These are phyloP conservation scores for Halcyon badia DNA, from an alignment of 2,797 vertebrate genomes.

Conservation along the genomic window DNA sequence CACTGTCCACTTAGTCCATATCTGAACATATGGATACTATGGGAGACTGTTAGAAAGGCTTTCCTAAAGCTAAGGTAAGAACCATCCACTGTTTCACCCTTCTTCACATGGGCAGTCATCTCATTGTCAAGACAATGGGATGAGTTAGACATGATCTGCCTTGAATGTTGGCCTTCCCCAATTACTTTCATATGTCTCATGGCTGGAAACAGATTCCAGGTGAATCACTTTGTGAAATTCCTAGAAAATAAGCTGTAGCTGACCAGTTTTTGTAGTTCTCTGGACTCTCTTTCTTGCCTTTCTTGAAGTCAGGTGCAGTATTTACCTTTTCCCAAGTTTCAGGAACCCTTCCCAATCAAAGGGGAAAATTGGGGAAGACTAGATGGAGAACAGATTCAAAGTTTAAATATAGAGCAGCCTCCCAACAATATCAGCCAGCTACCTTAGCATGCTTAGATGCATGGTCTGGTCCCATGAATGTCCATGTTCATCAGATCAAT, in stretches of 20 bases:
- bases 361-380: not conserved
- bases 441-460: not conserved
- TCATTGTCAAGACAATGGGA: not conserved
- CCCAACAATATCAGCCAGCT: not conserved
- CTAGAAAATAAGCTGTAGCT: not conserved
- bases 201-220: not conserved
- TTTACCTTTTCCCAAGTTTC: not conserved
- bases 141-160: not conserved
- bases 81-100: not conserved
- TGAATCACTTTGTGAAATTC: not conserved
- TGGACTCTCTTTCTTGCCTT: not conserved
- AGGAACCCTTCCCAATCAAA: not conserved
- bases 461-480: not conserved
- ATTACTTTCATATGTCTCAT: not conserved
- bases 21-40: not conserved
- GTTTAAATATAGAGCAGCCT: not conserved
- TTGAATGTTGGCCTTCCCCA: not conserved
- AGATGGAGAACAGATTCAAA: not conserved
- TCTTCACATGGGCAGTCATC: not conserved
- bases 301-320: not conserved
- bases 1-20: not conserved
- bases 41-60: not conserved
- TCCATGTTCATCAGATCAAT: not conserved
- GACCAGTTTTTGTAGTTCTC: not conserved
- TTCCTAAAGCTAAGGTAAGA: not conserved